Evolutionary conservation across 2,888 invertebrate genomes (phyloP).

Genomic region (Liopterus haemorrhoidalis): DNA sequence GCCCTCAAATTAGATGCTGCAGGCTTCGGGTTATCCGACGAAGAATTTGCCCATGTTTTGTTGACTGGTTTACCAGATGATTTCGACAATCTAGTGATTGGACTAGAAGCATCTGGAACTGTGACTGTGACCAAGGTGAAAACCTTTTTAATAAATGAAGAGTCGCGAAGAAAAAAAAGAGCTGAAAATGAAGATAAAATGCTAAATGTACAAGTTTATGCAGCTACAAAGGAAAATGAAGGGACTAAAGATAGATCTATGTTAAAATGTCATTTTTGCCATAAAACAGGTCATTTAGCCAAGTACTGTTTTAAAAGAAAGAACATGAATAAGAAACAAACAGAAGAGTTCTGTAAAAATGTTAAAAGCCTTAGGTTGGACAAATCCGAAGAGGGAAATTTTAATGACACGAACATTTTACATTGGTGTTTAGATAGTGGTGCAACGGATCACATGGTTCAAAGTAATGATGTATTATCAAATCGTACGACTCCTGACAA

Average conservation of each 20-base stretch:
- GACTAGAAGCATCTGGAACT: conserved; percentile 6
- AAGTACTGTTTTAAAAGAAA: conserved; percentile 13
- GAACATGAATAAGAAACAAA: conserved; percentile 1
- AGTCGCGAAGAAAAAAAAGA: conserved; percentile 2
- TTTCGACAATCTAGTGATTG: conserved; percentile 2
- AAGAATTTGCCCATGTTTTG: conserved; percentile 12
- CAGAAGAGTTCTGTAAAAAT: not conserved
- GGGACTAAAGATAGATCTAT: too few relatives aligned
- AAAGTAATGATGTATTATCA: conserved; percentile 2
- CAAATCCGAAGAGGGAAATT: too few relatives aligned
- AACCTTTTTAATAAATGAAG: conserved; percentile 13
- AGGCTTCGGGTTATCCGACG: conserved; percentile 6
- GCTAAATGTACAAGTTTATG: too few relatives aligned
- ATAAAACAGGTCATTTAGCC: conserved; percentile 5
- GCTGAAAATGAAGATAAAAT: too few relatives aligned
- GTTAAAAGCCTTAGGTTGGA: too few relatives aligned
- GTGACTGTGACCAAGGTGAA: conserved; percentile 7
- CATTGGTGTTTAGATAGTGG: not conserved
- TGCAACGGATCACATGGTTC: not conserved
- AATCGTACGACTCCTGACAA: not conserved
- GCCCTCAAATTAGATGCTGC: conserved; percentile 8
- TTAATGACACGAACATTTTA: too few relatives aligned
- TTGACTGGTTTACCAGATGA: conserved; percentile 4
- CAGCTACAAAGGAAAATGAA: too few relatives aligned
- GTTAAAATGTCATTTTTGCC: conserved; percentile 1